Evolutionary conservation across 2,888 invertebrate genomes (phyloP).

Genomic region (Phorcus lineatus): DNA sequence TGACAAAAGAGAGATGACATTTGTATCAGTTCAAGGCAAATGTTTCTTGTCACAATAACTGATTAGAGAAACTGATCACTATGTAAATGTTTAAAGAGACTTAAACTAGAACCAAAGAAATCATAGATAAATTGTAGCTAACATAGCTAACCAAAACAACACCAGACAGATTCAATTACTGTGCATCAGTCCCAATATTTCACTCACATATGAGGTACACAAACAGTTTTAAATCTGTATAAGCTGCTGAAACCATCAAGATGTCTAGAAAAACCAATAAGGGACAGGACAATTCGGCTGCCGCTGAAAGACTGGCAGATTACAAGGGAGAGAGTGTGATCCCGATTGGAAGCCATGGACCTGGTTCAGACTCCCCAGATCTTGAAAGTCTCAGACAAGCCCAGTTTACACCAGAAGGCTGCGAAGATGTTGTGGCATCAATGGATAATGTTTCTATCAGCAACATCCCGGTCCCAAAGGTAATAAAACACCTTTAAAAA

Average conservation of each 20-base stretch:
- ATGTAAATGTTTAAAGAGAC: too few relatives aligned
- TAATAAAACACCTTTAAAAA: neutral
- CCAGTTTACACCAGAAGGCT: neutral
- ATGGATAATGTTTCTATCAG: constrained; percentile 33
- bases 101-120: too few relatives aligned
- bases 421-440: constrained; percentile 44
- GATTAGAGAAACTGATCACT: too few relatives aligned
- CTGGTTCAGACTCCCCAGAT: constrained; percentile 46
- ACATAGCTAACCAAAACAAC: too few relatives aligned
- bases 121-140: too few relatives aligned
- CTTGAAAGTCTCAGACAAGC: constrained; percentile 39
- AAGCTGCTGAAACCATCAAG: neutral
- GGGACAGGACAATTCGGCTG: constrained; percentile 36
- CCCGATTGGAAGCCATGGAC: constrained; percentile 45
- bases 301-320: constrained; percentile 49
- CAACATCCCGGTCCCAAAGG: neutral
- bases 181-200: too few relatives aligned
- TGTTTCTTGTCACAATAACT: too few relatives aligned
- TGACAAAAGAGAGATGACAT: too few relatives aligned
- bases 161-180: too few relatives aligned
- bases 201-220: too few relatives aligned
- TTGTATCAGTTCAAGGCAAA: too few relatives aligned
- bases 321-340: constrained; percentile 53
- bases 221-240: too few relatives aligned
- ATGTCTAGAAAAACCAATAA: constrained; percentile 37